These are phyloP conservation scores for Eupithecia abbreviata DNA, from an alignment of 2,888 invertebrate species.

Conservation along the genomic window DNA sequence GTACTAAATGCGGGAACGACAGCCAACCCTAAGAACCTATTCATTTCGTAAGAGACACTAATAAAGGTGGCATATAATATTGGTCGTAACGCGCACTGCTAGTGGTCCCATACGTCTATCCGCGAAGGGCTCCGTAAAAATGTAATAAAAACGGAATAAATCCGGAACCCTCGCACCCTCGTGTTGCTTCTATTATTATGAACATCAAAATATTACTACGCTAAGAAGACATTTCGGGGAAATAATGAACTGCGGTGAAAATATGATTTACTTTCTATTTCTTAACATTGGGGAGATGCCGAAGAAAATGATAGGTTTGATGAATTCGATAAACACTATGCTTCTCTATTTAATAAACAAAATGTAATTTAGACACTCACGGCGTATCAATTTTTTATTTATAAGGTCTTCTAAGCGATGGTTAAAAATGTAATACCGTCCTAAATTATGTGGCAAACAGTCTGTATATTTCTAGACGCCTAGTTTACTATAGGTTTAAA, in stretches of 20 bases:
- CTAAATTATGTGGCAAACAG: no score
- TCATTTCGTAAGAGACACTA: constrained; percentile 50
- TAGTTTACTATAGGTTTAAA: neutral
- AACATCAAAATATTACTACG: constrained; percentile 76
- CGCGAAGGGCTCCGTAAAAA: constrained; percentile 75
- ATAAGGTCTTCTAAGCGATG: neutral
- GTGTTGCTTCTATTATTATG: constrained; percentile 75
- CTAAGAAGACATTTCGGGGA: constrained; percentile 50
- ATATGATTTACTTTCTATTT: constrained; percentile 24
- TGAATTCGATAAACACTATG: neutral
- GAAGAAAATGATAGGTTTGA: neutral
- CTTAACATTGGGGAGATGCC: neutral
- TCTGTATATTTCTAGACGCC: neutral
- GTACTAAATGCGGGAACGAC: constrained; percentile 31
- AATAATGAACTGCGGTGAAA: constrained; percentile 51
- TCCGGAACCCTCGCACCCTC: constrained; percentile 68
- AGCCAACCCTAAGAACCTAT: constrained; percentile 36
- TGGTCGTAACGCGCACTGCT: constrained; percentile 67
- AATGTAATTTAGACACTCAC: neutral
- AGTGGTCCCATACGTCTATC: constrained; percentile 57
- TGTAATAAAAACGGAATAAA: constrained; percentile 82
- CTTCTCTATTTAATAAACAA: neutral
- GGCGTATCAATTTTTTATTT: neutral
- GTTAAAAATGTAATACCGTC: neutral
- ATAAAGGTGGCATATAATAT: constrained; percentile 58